A percentile compares a stretch with the other conserved stretches of the same genome.
Evolutionary conservation across 2,113 vertebrate species (phyloP).

Genomic region (Syngnathoides biaculeatus): DNA sequence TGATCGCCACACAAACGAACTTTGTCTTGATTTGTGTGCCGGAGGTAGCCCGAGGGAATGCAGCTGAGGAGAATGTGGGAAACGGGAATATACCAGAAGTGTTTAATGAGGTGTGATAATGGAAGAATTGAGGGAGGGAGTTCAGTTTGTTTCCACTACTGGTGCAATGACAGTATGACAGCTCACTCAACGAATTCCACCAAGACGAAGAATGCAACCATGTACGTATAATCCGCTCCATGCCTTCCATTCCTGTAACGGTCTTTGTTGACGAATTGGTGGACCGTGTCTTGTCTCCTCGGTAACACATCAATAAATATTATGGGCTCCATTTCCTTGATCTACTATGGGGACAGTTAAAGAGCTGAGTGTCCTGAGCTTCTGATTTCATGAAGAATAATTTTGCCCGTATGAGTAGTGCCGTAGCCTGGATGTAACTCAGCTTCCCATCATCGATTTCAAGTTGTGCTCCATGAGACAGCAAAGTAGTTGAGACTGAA

Average conservation of each 20-base stretch:
- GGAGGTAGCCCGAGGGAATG: conserved; percentile 43
- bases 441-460: too few species aligned
- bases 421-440: too few species aligned
- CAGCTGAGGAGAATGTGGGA: conserved; percentile 43
- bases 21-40: conserved; percentile 57
- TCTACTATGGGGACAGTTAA: too few species aligned
- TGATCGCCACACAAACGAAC: conserved; percentile 63
- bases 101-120: conserved; percentile 54
- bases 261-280: neutral
- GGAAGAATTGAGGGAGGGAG: conserved; percentile 16
- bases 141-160: neutral
- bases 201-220: neutral
- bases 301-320: too few species aligned
- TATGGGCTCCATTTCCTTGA: too few species aligned
- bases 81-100: conserved; percentile 27
- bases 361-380: too few species aligned
- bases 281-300: too few species aligned
- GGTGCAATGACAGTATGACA: neutral
- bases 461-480: too few species aligned
- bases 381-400: too few species aligned
- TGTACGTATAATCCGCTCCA: too few species aligned
- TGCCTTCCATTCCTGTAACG: neutral
- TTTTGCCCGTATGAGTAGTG: too few species aligned
- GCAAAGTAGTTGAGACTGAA: too few species aligned
- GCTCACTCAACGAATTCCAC: neutral